phyloP scores from a whole-genome alignment of 2,888 invertebrate species.

The Coremacera marginata region DNA sequence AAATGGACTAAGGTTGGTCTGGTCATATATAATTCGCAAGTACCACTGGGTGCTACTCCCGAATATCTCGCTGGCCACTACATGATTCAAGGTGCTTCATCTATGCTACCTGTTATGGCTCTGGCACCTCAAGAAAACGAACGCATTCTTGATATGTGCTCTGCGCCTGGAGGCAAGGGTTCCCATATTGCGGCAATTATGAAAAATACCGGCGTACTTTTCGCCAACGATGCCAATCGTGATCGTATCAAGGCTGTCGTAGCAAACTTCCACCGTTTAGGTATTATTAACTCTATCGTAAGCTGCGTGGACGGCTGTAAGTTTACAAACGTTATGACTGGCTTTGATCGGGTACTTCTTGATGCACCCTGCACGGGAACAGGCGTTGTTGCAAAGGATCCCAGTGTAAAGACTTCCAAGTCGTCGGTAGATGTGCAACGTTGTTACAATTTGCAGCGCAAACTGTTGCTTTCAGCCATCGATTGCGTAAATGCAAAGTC shows the following conservation, averaged over 20 bases:
- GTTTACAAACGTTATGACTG: constrained; percentile 85
- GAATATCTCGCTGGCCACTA: constrained; percentile 99
- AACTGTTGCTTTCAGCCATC: constrained; percentile 94
- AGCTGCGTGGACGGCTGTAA: constrained; percentile 91
- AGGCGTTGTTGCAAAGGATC: constrained; percentile 97
- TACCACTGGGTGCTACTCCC: constrained; percentile 97
- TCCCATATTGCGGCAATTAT: constrained; percentile 97
- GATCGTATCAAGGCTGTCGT: constrained; percentile 92
- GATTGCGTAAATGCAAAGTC: constrained; percentile 95
- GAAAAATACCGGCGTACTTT: constrained; percentile 97
- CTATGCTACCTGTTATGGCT: constrained; percentile 97
- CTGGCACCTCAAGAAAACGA: constrained; percentile 97
- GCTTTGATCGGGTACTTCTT: constrained; percentile 94
- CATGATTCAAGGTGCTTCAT: constrained; percentile 96
- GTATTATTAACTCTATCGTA: constrained; percentile 93
- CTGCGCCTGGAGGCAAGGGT: constrained; percentile 99
- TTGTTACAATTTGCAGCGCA: constrained; percentile 92
- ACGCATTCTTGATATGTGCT: constrained; percentile 94
- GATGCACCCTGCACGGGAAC: constrained; percentile 99
- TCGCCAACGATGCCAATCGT: constrained; percentile 95
- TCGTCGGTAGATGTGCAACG: constrained; percentile 90
- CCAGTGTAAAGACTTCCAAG: constrained; percentile 93
- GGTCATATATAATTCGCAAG: constrained; percentile 95
- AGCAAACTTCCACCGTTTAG: constrained; percentile 96
- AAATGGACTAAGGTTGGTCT: constrained; percentile 99